These are phyloP conservation scores for Alectoris magna DNA, from an alignment of 2,797 vertebrate genomes.

Conservation along the genomic window DNA sequence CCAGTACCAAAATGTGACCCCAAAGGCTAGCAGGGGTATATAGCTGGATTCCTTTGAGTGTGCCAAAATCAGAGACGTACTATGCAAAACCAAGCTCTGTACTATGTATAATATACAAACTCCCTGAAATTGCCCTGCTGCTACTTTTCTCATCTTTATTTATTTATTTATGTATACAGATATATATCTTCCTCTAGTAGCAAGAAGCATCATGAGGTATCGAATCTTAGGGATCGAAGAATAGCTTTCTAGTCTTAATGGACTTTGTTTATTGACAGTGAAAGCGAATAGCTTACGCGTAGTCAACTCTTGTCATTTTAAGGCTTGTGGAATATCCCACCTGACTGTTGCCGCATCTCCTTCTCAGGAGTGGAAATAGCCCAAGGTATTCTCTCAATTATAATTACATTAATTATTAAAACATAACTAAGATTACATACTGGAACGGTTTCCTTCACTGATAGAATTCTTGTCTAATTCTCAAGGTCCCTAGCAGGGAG, in stretches of 20 bases:
- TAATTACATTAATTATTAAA: neutral
- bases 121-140: neutral
- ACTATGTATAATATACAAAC: neutral
- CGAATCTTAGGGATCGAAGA: neutral
- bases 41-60: neutral
- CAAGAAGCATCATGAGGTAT: neutral
- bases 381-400: neutral
- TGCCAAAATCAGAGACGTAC: neutral
- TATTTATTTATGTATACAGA: neutral
- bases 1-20: neutral
- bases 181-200: rapidly evolving
- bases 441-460: neutral
- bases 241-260: neutral
- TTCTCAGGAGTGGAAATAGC: neutral
- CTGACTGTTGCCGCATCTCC: neutral
- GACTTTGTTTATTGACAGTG: neutral
- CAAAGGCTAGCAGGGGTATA: neutral
- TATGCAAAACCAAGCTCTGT: rapidly evolving
- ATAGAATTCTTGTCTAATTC: neutral
- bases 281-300: neutral
- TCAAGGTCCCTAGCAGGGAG: constrained; percentile 1
- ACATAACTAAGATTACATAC: neutral
- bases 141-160: neutral
- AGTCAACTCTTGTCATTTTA: neutral
- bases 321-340: neutral